Base-by-base conservation (phyloP, 2,113 vertebrate genomes). In the Heloderma charlesbogerti region DNA sequence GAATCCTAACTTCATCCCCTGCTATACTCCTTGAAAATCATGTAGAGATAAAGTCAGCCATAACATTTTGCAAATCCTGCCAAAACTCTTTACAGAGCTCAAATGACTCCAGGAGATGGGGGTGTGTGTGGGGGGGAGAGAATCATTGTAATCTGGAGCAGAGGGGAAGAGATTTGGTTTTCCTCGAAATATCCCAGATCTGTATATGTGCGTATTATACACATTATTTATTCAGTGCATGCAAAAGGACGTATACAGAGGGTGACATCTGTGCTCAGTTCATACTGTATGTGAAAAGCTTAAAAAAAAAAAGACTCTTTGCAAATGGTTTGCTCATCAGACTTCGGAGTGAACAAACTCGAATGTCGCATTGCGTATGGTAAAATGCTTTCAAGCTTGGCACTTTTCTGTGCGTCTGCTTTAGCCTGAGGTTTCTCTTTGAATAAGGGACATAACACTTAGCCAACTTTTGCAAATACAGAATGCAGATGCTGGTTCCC, bases 401-500 rank as follows among this genome's bases (percentile, higher is more conserved):
- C 93, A 0, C 91, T 69, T 45, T 57, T 40, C 79, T 66, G 40
- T 0, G 0, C 34, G 72, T 93, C 94, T 95, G 93, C 85, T 95
- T 92, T 89, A 93, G 90, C 88, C 94, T 95, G 92, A 60, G 90
- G 57, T 75, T 92, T 75, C 85, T 82, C 3, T 81, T 89, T 81
- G 89, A 92, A 71, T 86, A 71, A 89, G 91, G 83, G 92, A 45
- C 0, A 0, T n/a, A 74, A 88, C 34, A 15, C 15, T 22, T 27
- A 20, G 88, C 93, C 94, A 94, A 31, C 78, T 94, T 84, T 84
- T 90, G 89, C 84, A 94, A 96, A 91, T 88, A 92, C 89, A 91
- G 86, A 92, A 93, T 88, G 63, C 91, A 94, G 86, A 91, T 93
- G 89, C 77, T 29, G 74, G 89, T 92, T 96, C 91, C 90, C 94